phyloP scores from a whole-genome alignment of 2,113 vertebrate genomes.

The Gymnobelideus leadbeateri region DNA sequence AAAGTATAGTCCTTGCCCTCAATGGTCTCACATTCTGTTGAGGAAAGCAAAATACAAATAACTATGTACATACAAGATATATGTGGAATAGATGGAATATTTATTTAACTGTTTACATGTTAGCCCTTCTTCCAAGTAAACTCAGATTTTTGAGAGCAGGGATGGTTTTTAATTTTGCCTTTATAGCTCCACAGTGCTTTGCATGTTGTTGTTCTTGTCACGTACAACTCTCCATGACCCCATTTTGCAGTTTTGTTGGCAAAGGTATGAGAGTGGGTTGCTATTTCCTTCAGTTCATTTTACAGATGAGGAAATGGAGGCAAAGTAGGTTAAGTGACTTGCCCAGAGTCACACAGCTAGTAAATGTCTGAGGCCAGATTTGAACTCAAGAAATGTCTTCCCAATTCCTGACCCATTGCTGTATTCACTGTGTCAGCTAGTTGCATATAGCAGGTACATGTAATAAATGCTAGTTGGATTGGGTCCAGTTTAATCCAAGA shows the following conservation, averaged over 20 bases:
- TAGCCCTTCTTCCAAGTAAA: neutral
- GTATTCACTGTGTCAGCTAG: neutral
- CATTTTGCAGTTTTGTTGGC: too few relatives aligned
- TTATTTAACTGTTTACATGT: neutral
- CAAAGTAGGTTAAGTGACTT: too few relatives aligned
- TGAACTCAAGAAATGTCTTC: too few relatives aligned
- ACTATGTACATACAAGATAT: neutral
- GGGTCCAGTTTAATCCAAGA: neutral
- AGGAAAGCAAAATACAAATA: neutral
- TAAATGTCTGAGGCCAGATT: too few relatives aligned
- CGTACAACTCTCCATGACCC: too few relatives aligned
- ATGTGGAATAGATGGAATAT: neutral
- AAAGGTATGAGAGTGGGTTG: too few relatives aligned
- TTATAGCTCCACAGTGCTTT: neutral
- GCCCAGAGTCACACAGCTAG: too few relatives aligned
- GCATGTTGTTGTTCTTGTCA: too few relatives aligned
- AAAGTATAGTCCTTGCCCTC: too few relatives aligned
- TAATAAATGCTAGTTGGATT: neutral
- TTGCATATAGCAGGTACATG: neutral
- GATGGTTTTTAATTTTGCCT: neutral
- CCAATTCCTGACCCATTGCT: too few relatives aligned
- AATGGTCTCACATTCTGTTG: neutral
- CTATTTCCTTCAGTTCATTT: too few relatives aligned
- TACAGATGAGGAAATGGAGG: too few relatives aligned
- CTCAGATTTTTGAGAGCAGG: neutral